Evolutionary conservation across 1,140 invertebrate species (phyloP), one percentile per base, ranked within the genome.

Genomic region (Orussus abietinus): DNA sequence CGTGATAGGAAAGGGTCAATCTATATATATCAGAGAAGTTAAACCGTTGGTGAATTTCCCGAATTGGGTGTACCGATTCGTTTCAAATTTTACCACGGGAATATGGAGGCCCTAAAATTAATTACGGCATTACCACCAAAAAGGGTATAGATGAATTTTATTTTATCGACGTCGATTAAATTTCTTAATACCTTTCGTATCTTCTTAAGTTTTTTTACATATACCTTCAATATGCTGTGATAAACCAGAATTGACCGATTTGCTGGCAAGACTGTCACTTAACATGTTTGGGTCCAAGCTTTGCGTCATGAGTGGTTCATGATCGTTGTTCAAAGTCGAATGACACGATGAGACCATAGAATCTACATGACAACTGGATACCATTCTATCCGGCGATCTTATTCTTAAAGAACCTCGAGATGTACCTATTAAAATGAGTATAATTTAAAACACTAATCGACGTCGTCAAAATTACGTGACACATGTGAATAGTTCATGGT

Each of bases 381-480:
- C 69, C 72, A 88, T 83, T 20, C 82, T 76, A 55, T 86, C 84
- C 0, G 84, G 84, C 0, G 84, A 86, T n/a, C 75, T 70, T 22
- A 75, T 70, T 75, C 82, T 59, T 67, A 62, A 49, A 3, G 64
- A 59, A 44, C 44, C 69, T 25, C 66, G 53, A n/a, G 66, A 59
- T 3, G 66, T 58, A 54, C 56, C 69, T 71, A 46, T 28, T 36
- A 44, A 37, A 38, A 41, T 47, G 45, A 47, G 42, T 38, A 38
- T 19, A 15, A 12, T 40, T 45, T 10, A 41, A 14, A 30, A n/a
- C n/a, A n/a, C n/a, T n/a, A n/a, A n/a, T n/a, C n/a, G n/a, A n/a
- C n/a, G 25, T 42, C 10, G 29, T 46, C 49, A 36, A 20, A 29
- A 25, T 7, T n/a, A n/a, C 26, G 34, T 38, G 28, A 46, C n/a